Evolutionary conservation across 2,888 invertebrate species (phyloP), one percentile per base, ranked within the genome.

Genomic region (Pheosia gnoma): DNA sequence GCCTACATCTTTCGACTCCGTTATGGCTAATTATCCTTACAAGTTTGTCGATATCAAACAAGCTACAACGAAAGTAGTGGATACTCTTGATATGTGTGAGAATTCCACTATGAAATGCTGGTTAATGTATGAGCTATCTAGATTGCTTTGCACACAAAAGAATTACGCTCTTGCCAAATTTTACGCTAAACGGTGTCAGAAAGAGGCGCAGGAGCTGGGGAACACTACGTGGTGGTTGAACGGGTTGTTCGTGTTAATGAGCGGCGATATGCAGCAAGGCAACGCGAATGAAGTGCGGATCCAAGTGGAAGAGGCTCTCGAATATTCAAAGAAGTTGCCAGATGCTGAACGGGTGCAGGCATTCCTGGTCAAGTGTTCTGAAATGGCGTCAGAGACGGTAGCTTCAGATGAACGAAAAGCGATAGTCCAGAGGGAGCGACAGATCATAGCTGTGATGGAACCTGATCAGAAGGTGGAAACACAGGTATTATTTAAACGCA

Each of bases 261-360:
- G 91, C 60, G 90, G 92, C 2, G 93, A 93, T 58, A 92, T 93
- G 91, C 92, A 92, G 68, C 93, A 93, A 75, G 89, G 89, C 4
- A 93, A 93, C 61, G 81, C 89, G 0, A 93, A 93, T 60, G 93
- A 93, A 65, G 91, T 93, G 5, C 86, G 90, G 9, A 85, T 89
- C 60, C 84, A 87, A 68, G 91, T 93, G 0, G 93, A 92, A 67
- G 91, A 91, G 71, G 92, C 92, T 10, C 85, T 83, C 58, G 89
- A 91, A 66, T 90, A 83, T 81, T 84, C 90, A 0, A 91, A 91
- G 68, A 90, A 88, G 69, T 60, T 91, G 67, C 87, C 85, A 60
- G 89, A 91, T 72, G 84, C 90, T 3, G 93, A 91, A 72, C 79
- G 85, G 58, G 85, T 93, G 3, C 90, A 89, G 66, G 88, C 91